Percentiles rank a stretch among this genome's conserved stretches.
Evolutionary conservation across 2,888 invertebrate genomes (phyloP).

Genomic region (Ferrisia virgata): DNA sequence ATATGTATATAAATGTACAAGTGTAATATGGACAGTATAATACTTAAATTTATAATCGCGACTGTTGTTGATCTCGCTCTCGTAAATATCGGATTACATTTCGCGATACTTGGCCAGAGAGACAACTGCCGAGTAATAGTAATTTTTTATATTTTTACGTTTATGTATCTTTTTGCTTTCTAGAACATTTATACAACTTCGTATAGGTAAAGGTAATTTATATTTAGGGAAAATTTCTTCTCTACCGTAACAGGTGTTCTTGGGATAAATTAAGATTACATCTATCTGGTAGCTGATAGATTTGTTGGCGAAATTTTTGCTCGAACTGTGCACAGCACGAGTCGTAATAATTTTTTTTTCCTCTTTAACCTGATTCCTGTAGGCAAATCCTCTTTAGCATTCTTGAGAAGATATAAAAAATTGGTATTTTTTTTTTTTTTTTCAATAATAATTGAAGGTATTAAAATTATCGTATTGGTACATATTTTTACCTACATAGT

Average conservation of each 20-base stretch:
- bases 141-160: background rate
- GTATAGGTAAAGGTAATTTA: background rate
- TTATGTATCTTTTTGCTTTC: background rate
- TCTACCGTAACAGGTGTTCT: background rate
- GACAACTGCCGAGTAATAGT: background rate
- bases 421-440: too few species aligned
- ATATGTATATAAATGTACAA: too few species aligned
- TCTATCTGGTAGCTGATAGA: background rate
- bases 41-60: background rate
- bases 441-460: too few species aligned
- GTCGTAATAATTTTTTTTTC: too few species aligned
- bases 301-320: background rate
- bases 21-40: background rate
- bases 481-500: too few species aligned
- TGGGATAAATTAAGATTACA: background rate
- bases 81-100: slow-evolving; percentile 29
- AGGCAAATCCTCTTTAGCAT: too few species aligned
- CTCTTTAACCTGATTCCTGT: too few species aligned
- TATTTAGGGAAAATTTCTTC: background rate
- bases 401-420: too few species aligned
- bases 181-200: background rate
- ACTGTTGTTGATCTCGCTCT: background rate
- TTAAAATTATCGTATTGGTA: too few species aligned
- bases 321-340: background rate
- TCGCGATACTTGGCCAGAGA: background rate